These are phyloP conservation scores for Aleadryas rufinucha DNA, from an alignment of 2,113 vertebrate genomes.

Conservation along the genomic window DNA sequence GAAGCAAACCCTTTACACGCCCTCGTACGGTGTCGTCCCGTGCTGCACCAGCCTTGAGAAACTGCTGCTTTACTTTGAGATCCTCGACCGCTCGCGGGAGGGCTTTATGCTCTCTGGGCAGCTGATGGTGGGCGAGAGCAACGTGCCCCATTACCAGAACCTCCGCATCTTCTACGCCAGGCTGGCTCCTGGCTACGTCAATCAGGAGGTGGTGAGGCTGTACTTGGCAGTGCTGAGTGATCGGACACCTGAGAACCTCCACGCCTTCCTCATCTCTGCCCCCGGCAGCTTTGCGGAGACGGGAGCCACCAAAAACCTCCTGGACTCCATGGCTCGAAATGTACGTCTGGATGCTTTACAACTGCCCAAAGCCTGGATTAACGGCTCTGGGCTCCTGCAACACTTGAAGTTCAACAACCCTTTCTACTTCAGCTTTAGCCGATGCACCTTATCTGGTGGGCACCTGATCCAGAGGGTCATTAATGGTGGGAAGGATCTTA, in stretches of 20 bases:
- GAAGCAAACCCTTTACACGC: constrained; percentile 89
- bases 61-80: constrained; percentile 91
- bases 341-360: constrained; percentile 89
- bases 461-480: constrained; percentile 85
- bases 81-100: constrained; percentile 87
- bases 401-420: constrained; percentile 88
- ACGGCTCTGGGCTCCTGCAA: constrained; percentile 81
- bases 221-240: constrained; percentile 94
- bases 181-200: constrained; percentile 92
- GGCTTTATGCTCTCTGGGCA: constrained; percentile 87
- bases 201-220: constrained; percentile 92
- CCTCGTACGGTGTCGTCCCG: constrained; percentile 91
- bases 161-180: constrained; percentile 90
- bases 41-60: constrained; percentile 91
- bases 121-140: constrained; percentile 97
- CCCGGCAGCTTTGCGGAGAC: constrained; percentile 87
- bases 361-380: constrained; percentile 90
- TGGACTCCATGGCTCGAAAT: constrained; percentile 85
- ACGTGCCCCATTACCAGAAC: constrained; percentile 94
- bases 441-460: constrained; percentile 82
- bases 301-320: constrained; percentile 84
- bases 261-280: constrained; percentile 89
- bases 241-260: constrained; percentile 86
- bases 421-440: constrained; percentile 91
- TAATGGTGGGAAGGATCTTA: constrained; percentile 80